Evolutionary conservation across 2,113 vertebrate genomes (phyloP).

Genomic region (Agapornis roseicollis): DNA sequence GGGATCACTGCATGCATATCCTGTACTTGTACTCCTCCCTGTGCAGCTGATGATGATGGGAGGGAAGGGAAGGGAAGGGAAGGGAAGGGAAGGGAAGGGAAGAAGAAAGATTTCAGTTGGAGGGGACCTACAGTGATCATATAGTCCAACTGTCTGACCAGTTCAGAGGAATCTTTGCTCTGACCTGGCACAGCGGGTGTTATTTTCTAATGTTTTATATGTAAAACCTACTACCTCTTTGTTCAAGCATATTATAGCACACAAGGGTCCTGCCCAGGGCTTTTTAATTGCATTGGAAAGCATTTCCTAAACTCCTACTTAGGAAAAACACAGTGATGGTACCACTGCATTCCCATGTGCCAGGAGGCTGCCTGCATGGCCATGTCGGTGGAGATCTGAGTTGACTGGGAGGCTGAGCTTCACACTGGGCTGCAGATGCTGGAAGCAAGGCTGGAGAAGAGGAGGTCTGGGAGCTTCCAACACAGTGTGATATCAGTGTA

Average conservation of each 20-base stretch:
- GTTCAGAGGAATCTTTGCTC: not conserved
- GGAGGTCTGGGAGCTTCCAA: not conserved
- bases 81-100: not conserved
- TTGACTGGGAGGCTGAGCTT: accelerated
- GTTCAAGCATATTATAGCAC: not conserved
- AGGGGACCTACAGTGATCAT: not conserved
- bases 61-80: no score
- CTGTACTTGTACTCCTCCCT: not conserved
- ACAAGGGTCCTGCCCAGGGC: not conserved
- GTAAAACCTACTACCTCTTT: not conserved
- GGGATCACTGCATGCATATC: accelerated
- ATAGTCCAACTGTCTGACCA: not conserved
- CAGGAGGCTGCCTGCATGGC: not conserved
- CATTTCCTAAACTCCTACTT: not conserved
- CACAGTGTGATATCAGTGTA: not conserved
- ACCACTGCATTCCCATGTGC: accelerated
- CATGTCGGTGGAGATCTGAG: accelerated
- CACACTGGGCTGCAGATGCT: not conserved
- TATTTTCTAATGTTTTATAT: not conserved
- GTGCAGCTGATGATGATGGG: not conserved
- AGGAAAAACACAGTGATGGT: not conserved
- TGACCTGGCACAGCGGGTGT: not conserved
- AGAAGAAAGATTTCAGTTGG: not conserved
- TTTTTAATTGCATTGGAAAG: not conserved
- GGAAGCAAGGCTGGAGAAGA: not conserved